Percentiles rank a stretch among this genome's conserved stretches.
Conservation (phyloP, 2,113 vertebrate species). For the Solea senegalensis region DNA sequence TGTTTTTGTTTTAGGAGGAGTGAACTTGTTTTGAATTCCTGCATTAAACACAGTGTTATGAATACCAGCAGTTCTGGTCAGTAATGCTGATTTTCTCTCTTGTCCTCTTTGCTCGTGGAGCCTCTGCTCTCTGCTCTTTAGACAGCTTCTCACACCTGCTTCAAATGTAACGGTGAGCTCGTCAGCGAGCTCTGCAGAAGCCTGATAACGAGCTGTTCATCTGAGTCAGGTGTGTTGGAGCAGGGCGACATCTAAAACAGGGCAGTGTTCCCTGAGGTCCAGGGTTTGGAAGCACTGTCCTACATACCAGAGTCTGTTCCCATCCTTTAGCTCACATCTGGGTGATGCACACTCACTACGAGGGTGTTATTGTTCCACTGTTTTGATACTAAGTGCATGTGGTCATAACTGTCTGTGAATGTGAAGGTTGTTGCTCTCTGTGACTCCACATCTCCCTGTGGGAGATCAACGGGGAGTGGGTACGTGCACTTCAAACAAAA, state of each 20-base stretch:
- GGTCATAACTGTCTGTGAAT: conserved; percentile 55
- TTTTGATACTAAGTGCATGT: conserved; percentile 55
- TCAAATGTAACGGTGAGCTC: too few relatives aligned
- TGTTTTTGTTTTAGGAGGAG: not conserved
- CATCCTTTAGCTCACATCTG: conserved; percentile 8
- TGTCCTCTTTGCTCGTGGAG: not conserved
- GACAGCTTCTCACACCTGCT: conserved; percentile 15
- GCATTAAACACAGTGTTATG: not conserved
- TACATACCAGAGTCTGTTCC: conserved; percentile 1
- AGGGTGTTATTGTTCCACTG: conserved; percentile 43
- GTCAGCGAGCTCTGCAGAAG: too few relatives aligned
- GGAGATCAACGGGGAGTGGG: too few relatives aligned
- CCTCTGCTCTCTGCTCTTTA: conserved; percentile 14
- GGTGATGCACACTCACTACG: not conserved
- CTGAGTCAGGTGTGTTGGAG: too few relatives aligned
- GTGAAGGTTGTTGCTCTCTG: conserved; percentile 32
- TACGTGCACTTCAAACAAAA: too few relatives aligned
- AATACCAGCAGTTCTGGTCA: not conserved
- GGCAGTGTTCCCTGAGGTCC: too few relatives aligned
- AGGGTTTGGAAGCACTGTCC: not conserved
- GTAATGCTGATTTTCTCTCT: not conserved
- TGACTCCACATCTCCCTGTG: conserved; percentile 6
- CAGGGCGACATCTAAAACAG: too few relatives aligned
- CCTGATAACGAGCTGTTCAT: too few relatives aligned
- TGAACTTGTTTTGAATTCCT: not conserved